phyloP scores from a whole-genome alignment of 2,888 invertebrate species.

The Laothoe populi region DNA sequence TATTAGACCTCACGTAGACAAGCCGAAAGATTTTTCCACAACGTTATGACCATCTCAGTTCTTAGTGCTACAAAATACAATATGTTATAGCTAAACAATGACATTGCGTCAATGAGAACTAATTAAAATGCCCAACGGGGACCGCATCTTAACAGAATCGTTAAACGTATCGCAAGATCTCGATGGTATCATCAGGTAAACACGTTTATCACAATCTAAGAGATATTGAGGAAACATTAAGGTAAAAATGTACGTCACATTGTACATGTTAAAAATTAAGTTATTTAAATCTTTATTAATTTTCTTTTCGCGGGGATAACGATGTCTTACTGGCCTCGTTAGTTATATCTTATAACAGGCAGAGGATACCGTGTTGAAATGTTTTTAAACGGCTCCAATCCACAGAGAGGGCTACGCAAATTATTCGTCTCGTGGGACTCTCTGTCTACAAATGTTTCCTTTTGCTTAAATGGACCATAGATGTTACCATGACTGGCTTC shows the following conservation, averaged over 20 bases:
- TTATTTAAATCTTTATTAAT: not conserved
- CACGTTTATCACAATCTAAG: not conserved
- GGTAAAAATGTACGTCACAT: not conserved
- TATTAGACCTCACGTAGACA: too few relatives aligned
- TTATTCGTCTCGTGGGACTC: too few relatives aligned
- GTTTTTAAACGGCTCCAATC: too few relatives aligned
- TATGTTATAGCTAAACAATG: not conserved
- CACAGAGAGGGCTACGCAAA: too few relatives aligned
- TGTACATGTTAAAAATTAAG: not conserved
- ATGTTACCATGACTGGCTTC: too few relatives aligned
- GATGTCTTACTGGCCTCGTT: too few relatives aligned
- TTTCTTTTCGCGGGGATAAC: too few relatives aligned
- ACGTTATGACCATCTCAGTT: not conserved
- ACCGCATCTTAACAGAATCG: not conserved
- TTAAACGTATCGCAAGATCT: not conserved
- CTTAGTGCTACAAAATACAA: not conserved
- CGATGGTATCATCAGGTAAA: not conserved
- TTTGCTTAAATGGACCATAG: too few relatives aligned
- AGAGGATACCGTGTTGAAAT: too few relatives aligned
- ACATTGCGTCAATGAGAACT: not conserved
- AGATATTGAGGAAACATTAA: conserved; percentile 6
- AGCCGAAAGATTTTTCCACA: too few relatives aligned
- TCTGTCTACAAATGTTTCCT: too few relatives aligned
- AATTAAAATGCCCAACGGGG: conserved; percentile 5
- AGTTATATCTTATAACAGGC: too few relatives aligned